A percentile compares a stretch with the other conserved stretches of the same genome.
Evolutionary conservation across 2,888 invertebrate genomes (phyloP).

Genomic region (Drosophila yooni): DNA sequence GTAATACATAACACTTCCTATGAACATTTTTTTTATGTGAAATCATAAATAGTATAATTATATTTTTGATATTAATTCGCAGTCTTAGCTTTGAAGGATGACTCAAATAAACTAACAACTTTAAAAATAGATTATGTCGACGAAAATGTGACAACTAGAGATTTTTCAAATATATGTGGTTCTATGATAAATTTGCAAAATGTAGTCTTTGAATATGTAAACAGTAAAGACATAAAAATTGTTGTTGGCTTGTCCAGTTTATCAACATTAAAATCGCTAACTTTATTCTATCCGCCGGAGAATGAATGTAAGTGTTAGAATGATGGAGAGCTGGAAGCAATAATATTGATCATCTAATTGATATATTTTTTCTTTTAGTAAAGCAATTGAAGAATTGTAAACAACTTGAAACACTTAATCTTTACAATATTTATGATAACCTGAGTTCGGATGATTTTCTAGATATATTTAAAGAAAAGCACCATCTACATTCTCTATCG

Average conservation of each 20-base stretch:
- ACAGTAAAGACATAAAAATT: conserved; percentile 1
- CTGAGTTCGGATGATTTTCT: conserved; percentile 14
- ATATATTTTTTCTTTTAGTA: conserved; percentile 10
- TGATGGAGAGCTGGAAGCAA: not conserved
- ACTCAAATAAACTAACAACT: conserved; percentile 13
- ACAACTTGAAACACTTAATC: conserved; percentile 20
- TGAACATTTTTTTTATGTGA: not conserved
- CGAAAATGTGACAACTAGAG: conserved; percentile 6
- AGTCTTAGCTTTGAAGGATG: conserved; percentile 15
- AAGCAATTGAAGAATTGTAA: conserved; percentile 12
- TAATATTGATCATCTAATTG: not conserved
- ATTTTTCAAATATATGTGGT: conserved; percentile 11
- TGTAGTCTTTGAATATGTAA: conserved; percentile 6
- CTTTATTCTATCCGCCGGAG: conserved; percentile 13
- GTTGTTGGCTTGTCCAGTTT: conserved; percentile 5
- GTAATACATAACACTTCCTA: too few relatives aligned
- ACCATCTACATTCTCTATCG: conserved; percentile 13
- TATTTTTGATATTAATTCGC: not conserved
- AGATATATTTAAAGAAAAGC: conserved; percentile 23
- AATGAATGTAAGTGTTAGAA: conserved; percentile 20
- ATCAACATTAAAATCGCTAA: conserved; percentile 13
- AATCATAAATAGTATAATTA: not conserved
- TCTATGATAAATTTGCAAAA: conserved; percentile 18
- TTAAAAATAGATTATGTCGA: conserved; percentile 24
- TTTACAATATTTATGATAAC: conserved; percentile 5